Base-by-base conservation (phyloP, 2,113 vertebrate species). In the Pedionomus torquatus region DNA sequence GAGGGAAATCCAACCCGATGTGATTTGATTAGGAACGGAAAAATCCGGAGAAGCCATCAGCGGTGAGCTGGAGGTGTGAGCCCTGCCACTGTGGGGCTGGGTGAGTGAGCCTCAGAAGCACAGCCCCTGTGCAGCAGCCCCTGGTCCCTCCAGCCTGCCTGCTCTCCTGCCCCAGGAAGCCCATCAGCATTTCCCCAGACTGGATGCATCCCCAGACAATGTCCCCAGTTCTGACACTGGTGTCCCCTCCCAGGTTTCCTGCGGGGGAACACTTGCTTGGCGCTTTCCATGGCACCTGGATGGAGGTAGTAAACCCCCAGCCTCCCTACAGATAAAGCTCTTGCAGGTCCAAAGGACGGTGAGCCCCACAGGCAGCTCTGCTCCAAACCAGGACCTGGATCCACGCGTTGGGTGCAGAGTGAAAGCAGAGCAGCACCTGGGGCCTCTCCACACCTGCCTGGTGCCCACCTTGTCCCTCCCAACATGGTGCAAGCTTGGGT, bases 141-240 rank as follows among this genome's bases (percentile, higher is more conserved):
- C 41, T 35, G 1, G 0, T 24, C 5, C 57, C 19, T 28, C 11
- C 37, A 61, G 8, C 28, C 31, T 3, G 2, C 28, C 46, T 3
- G 0, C 58, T 19, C 9, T 39, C n/a, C 63, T 2, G 0, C 9
- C 8, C 51, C 5, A 0, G 19, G 41, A 44, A 77, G 12, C 44
- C 52, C 58, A 13, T 1, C 2, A 1, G 44, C 39, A 19, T 16
- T 64, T 77, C n/a, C 35, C 15, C 35, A 11, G 16, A 16, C 68
- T 35, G 17, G 41, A 33, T 41, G 9, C 63, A 69, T 9, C 17
- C 46, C 44, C 55, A n/a, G 74, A 37, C 18, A 17, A 8, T 1
- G 19, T 65, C 37, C 43, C n/a, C 48, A 71, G 30, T 64, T 21
- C 77, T 0, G 1, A 23, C 17, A 5, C 54, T 48, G 81, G 58